Base-by-base conservation (phyloP, 2,888 invertebrate genomes). In the Koerneria pararmatus region DNA sequence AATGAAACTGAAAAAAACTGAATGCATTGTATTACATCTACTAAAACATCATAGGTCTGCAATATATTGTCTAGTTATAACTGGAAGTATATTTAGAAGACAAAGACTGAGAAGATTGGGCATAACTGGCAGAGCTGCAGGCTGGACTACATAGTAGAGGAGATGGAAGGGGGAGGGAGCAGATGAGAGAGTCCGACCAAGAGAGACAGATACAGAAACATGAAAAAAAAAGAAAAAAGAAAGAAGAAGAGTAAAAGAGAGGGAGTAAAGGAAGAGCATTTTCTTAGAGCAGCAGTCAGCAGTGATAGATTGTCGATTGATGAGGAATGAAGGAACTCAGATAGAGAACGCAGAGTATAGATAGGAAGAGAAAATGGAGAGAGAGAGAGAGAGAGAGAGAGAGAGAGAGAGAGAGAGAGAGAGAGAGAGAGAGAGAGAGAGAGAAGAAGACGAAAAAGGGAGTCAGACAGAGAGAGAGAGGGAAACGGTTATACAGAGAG, bases 121-220 rank as follows among this genome's bases (percentile, higher is more conserved):
- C n/a, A n/a, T n/a, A n/a, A n/a, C n/a, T n/a, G n/a, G n/a, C n/a
- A n/a, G n/a, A n/a, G n/a, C n/a, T n/a, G n/a, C n/a, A n/a, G n/a
- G n/a, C n/a, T n/a, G n/a, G n/a, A n/a, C n/a, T n/a, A n/a, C n/a
- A n/a, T n/a, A n/a, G n/a, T n/a, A n/a, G n/a, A n/a, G n/a, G 3
- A 63, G 59, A 62, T 34, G 31, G 61, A 64, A 63, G 64, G 3
- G 41, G 22, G 41, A 64, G 60, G 1, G n/a, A 35, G 37, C n/a
- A n/a, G 11, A 15, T n/a, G n/a, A n/a, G n/a, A n/a, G n/a, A n/a
- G n/a, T n/a, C n/a, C n/a, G n/a, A n/a, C n/a, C n/a, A n/a, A n/a
- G n/a, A n/a, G n/a, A n/a, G n/a, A n/a, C n/a, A n/a, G n/a, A n/a
- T n/a, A n/a, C n/a, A n/a, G n/a, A n/a, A n/a, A n/a, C n/a, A n/a